Evolutionary conservation across 2,888 invertebrate species (phyloP), one percentile per base, ranked within the genome.

Genomic region (Apotomis betuletana): DNA sequence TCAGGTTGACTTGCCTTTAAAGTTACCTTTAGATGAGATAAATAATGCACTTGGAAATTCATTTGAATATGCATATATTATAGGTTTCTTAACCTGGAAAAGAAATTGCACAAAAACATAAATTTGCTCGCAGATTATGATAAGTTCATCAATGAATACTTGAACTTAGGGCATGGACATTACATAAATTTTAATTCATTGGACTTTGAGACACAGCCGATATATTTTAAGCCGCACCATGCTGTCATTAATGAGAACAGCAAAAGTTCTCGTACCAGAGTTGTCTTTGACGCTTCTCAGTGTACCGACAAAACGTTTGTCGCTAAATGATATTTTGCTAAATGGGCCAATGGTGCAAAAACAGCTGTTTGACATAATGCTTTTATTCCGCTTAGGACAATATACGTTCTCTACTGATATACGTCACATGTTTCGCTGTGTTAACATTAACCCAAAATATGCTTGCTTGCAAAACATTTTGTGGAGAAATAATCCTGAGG

Each of bases 81-180:
- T n/a, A 71, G 76, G 10, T 79, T 77, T 67, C 6, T 63, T 8
- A 77, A 69, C 58, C 51, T 77, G 27, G 76, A 79, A 62, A 75
- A 74, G 62, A 70, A 61, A 15, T 52, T 74, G 9, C 54, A 73
- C 12, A 67, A 62, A 67, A 57, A 68, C 67, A 27, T 49, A 8
- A 6, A 49, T n/a, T 27, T 75, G 27, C 13, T 67, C 5, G 2
- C 13, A 3, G 38, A 68, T 10, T 75, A 75, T 49, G 38, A 69
- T 38, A 63, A 71, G 12, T 72, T 75, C 38, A 73, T 75, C 10
- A 4, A 67, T 44, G 60, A 60, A 60, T 49, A 60, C 5, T 8
- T 60, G 4, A 3, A 12, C 0, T n/a, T 59, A 5, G 41, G 41
- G 5, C 59, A 44, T 38, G 59, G 59, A 4, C 59, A 44, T n/a